These are phyloP conservation scores for Colistium nudipinnis DNA, from an alignment of 2,113 vertebrate species.

Conservation along the genomic window DNA sequence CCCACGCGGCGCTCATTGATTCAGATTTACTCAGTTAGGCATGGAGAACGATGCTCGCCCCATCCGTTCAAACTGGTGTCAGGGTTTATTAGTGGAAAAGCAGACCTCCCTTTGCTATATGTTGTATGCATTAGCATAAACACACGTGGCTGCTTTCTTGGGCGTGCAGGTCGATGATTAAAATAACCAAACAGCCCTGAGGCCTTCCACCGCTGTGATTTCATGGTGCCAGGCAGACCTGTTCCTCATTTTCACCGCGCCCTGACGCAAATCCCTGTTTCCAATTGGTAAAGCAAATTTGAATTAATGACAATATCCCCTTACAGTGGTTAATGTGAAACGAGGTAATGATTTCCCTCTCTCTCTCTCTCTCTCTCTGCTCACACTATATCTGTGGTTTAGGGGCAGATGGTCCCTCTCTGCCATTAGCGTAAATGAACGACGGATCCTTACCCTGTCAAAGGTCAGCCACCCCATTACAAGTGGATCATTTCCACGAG, in stretches of 20 bases:
- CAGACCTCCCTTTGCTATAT: constrained; percentile 29
- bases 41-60: constrained; percentile 14
- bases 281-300: constrained; percentile 58
- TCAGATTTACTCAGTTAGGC: constrained; percentile 25
- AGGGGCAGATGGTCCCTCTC: constrained; percentile 35
- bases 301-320: constrained; percentile 45
- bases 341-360: constrained; percentile 27
- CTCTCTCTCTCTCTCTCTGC: neutral
- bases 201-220: constrained; percentile 33
- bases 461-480: constrained; percentile 63
- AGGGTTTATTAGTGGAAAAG: constrained; percentile 38
- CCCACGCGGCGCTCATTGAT: constrained; percentile 25
- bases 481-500: constrained; percentile 50
- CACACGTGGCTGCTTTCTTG: constrained; percentile 33
- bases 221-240: constrained; percentile 28
- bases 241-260: constrained; percentile 21
- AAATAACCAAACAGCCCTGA: constrained; percentile 20
- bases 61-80: constrained; percentile 23
- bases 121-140: constrained; percentile 37
- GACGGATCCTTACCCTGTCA: constrained; percentile 51
- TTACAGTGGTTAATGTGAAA: constrained; percentile 43
- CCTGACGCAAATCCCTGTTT: constrained; percentile 28
- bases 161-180: constrained; percentile 40
- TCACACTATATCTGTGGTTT: neutral
- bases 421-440: constrained; percentile 60